These are phyloP conservation scores for Eristalis intricaria DNA, from an alignment of 2,888 invertebrate genomes.

Conservation along the genomic window DNA sequence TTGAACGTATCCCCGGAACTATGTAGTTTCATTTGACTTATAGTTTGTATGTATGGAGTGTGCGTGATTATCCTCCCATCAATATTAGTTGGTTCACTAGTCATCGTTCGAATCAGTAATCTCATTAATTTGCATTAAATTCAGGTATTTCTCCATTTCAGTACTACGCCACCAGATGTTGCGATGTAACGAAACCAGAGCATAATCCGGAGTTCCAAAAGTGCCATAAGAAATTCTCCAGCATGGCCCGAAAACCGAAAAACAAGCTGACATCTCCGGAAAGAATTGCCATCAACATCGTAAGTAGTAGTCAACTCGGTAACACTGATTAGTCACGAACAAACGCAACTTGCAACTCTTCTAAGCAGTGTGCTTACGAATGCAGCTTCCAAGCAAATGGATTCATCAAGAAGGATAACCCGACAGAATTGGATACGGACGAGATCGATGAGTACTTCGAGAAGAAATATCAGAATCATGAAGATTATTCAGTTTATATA, in stretches of 20 bases:
- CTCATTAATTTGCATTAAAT: no score
- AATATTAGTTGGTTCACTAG: no score
- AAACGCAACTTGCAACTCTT: not conserved
- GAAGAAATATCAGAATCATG: not conserved
- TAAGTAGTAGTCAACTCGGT: not conserved
- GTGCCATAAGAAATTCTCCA: slow-evolving; percentile 11
- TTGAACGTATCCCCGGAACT: no score
- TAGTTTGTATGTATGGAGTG: no score
- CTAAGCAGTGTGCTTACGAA: slow-evolving; percentile 30
- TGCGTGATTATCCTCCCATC: no score
- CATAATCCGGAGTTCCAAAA: not conserved
- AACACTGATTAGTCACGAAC: no score
- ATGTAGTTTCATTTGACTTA: no score
- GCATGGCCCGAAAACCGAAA: not conserved
- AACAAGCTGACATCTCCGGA: not conserved
- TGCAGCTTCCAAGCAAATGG: slow-evolving; percentile 8
- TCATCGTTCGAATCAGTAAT: no score
- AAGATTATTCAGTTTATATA: not conserved
- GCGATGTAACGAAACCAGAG: not conserved
- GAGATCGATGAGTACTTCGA: slow-evolving; percentile 24
- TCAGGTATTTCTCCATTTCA: not conserved
- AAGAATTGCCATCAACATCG: slow-evolving; percentile 41
- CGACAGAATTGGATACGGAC: slow-evolving; percentile 6
- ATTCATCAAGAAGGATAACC: not conserved
- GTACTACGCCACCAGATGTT: slow-evolving; percentile 34